Conservation (phyloP, 2,888 invertebrate species). For the Eupeodes luniger region DNA sequence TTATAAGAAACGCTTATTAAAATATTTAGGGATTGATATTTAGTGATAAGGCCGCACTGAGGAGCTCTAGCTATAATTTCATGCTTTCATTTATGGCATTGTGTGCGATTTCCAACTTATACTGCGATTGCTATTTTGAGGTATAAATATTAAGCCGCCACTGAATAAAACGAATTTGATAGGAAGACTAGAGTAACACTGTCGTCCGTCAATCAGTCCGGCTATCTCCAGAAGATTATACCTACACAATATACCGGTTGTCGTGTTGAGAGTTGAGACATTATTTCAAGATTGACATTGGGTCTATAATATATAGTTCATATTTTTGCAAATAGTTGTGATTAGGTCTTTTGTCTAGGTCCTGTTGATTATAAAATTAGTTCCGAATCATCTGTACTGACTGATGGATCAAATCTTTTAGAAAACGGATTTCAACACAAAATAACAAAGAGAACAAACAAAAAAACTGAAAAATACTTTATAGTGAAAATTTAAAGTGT, state of each 20-base stretch:
- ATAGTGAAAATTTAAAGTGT: slow-evolving; percentile 4
- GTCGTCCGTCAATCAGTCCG: slow-evolving; percentile 69
- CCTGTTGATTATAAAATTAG: slow-evolving; percentile 63
- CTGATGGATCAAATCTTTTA: slow-evolving; percentile 56
- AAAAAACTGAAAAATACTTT: slow-evolving; percentile 14
- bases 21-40: slow-evolving; percentile 61
- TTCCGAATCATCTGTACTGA: slow-evolving; percentile 54
- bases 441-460: neutral
- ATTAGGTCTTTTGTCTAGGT: slow-evolving; percentile 66
- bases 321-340: slow-evolving; percentile 50
- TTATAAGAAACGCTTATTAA: slow-evolving; percentile 60
- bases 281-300: slow-evolving; percentile 52
- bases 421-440: slow-evolving; percentile 51
- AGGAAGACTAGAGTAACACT: slow-evolving; percentile 69
- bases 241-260: slow-evolving; percentile 35
- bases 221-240: slow-evolving; percentile 69
- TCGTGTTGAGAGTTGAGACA: slow-evolving; percentile 43
- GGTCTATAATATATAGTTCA: slow-evolving; percentile 4
- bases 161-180: slow-evolving; percentile 74
- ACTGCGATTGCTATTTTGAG: slow-evolving; percentile 63
- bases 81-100: slow-evolving; percentile 37
- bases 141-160: slow-evolving; percentile 74
- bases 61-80: slow-evolving; percentile 28
- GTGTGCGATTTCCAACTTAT: slow-evolving; percentile 69
- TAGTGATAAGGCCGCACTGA: slow-evolving; percentile 42